Percentiles rank a stretch among this genome's conserved stretches.
These are phyloP conservation scores for Malurus splendens DNA, from an alignment of 2,797 vertebrate genomes.

Conservation along the genomic window DNA sequence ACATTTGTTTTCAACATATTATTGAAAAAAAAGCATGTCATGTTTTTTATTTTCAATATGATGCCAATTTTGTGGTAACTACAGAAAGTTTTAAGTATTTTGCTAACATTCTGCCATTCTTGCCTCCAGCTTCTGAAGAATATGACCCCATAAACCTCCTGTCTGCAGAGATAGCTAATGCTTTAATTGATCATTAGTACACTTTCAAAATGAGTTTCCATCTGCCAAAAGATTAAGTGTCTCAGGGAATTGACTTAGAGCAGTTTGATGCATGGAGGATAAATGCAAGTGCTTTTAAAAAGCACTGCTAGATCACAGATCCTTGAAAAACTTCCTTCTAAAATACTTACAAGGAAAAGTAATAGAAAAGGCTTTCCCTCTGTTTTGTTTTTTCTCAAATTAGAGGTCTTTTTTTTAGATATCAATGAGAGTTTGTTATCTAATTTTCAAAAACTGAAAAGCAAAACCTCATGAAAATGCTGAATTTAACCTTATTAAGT, in stretches of 20 bases:
- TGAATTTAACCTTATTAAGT: background rate
- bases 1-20: background rate
- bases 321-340: background rate
- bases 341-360: background rate
- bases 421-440: background rate
- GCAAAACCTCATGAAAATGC: background rate
- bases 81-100: background rate
- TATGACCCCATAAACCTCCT: slow-evolving; percentile 14
- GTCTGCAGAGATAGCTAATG: slow-evolving; percentile 34
- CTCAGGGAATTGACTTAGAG: slow-evolving; percentile 29
- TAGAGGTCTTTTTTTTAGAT: background rate
- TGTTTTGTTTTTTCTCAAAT: background rate
- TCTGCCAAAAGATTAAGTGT: slow-evolving; percentile 50
- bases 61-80: background rate
- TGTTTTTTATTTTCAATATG: background rate
- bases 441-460: background rate
- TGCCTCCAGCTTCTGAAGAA: slow-evolving; percentile 14
- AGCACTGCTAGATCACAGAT: background rate
- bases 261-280: background rate
- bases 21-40: background rate
- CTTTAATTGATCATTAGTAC: slow-evolving; percentile 56
- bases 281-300: slow-evolving; percentile 21
- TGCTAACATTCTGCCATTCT: background rate
- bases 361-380: background rate
- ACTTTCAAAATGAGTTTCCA: slow-evolving; percentile 38